Conservation (phyloP, 2,888 invertebrate species). For the Frankliniella intonsa region DNA sequence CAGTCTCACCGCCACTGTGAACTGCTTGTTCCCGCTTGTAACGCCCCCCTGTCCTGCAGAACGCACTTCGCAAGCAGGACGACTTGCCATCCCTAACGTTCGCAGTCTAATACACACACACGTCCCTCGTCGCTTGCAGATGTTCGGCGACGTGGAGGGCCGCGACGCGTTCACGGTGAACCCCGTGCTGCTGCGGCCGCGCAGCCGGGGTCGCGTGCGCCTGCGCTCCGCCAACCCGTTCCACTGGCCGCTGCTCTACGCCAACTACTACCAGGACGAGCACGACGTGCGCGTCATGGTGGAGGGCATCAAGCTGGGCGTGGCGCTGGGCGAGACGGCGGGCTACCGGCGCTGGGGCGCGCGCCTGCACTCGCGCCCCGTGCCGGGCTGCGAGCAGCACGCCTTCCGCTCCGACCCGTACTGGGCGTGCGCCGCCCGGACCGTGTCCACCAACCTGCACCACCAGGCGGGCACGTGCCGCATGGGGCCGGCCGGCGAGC, state of each 20-base stretch:
- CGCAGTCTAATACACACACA: too few relatives aligned
- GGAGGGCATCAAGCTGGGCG: slow-evolving; percentile 66
- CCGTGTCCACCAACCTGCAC: slow-evolving; percentile 66
- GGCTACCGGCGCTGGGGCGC: slow-evolving; percentile 54
- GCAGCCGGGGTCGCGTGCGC: slow-evolving; percentile 64
- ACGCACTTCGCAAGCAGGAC: too few relatives aligned
- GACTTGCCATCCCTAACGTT: too few relatives aligned
- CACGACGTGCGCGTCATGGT: slow-evolving; percentile 66
- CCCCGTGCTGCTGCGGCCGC: slow-evolving; percentile 68
- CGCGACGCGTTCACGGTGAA: slow-evolving; percentile 64
- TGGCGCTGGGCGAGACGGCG: slow-evolving; percentile 52
- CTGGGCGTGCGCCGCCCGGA: slow-evolving; percentile 68
- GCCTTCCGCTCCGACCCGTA: slow-evolving; percentile 62
- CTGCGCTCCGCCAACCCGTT: slow-evolving; percentile 67
- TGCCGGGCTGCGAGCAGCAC: slow-evolving; percentile 63
- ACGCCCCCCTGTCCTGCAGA: too few relatives aligned
- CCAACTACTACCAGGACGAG: slow-evolving; percentile 67
- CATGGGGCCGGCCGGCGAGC: slow-evolving; percentile 40
- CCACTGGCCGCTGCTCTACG: slow-evolving; percentile 70
- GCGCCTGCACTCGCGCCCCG: slow-evolving; percentile 53
- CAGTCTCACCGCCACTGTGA: too few relatives aligned
- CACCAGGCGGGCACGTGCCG: slow-evolving; percentile 51
- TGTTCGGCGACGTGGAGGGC: slow-evolving; percentile 47
- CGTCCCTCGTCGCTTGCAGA: slow-evolving; percentile 6
- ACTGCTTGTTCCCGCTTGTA: too few relatives aligned